These are phyloP conservation scores for Apotomis turbidana DNA, from an alignment of 2,888 invertebrate species.

Conservation along the genomic window DNA sequence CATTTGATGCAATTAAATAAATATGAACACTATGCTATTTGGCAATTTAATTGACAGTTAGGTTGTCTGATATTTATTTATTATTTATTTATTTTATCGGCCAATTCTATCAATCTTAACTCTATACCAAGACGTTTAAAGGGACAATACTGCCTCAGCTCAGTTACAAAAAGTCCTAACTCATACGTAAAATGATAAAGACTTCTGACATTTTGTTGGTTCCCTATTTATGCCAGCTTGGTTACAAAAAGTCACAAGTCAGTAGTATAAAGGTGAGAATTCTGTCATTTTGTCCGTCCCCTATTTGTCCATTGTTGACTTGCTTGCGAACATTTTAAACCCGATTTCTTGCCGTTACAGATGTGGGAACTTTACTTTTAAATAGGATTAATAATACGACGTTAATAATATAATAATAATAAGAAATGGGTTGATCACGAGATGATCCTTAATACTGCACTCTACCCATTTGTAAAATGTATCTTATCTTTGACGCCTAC, in stretches of 20 bases:
- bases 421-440: slow-evolving; percentile 10
- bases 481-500: too few species aligned
- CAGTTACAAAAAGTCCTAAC: neutral
- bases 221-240: neutral
- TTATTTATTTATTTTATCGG: neutral
- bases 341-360: slow-evolving; percentile 29
- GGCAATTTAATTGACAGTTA: too few species aligned
- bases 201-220: neutral
- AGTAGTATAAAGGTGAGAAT: neutral
- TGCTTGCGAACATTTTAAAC: slow-evolving; percentile 55
- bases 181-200: neutral
- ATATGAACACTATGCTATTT: too few species aligned
- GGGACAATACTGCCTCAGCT: slow-evolving; percentile 53
- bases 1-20: too few species aligned
- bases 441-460: neutral
- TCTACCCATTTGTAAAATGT: too few species aligned
- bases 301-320: slow-evolving; percentile 63
- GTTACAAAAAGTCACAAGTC: neutral
- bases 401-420: neutral
- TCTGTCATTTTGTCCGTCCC: neutral
- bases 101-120: slow-evolving; percentile 43
- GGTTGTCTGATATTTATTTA: neutral
- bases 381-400: slow-evolving; percentile 41
- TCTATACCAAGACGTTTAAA: slow-evolving; percentile 51
- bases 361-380: slow-evolving; percentile 46